Percentiles rank a stretch among this genome's conserved stretches.
Conservation (phyloP, 2,113 vertebrate genomes). For the Cheilinus undulatus region DNA sequence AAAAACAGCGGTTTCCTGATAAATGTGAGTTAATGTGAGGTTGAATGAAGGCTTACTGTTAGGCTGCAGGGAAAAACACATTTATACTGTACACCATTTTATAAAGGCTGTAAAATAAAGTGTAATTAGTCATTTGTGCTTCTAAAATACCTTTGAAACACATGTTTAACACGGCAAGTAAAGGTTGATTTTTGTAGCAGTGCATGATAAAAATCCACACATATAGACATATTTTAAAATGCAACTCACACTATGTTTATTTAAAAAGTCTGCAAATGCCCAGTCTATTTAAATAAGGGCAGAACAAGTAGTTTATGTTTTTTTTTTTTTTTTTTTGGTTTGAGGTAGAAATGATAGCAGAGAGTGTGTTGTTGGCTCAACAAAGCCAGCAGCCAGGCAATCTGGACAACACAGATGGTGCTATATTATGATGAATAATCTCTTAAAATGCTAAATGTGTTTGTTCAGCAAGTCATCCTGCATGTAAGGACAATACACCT, state of each 20-base stretch:
- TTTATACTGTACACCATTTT: background rate
- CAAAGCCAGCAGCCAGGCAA: slow-evolving; percentile 1
- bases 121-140: background rate
- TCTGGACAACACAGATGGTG: slow-evolving; percentile 52
- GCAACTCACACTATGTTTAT: background rate
- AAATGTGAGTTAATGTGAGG: background rate
- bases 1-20: background rate
- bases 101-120: background rate
- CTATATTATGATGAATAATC: slow-evolving; percentile 45
- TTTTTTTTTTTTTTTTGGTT: background rate
- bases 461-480: slow-evolving; percentile 18
- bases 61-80: background rate
- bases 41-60: background rate
- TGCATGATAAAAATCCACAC: background rate
- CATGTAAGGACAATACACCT: slow-evolving; percentile 19
- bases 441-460: slow-evolving; percentile 33
- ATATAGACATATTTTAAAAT: background rate
- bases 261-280: background rate
- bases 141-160: background rate
- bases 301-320: background rate
- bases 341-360: background rate
- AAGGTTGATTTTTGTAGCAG: background rate
- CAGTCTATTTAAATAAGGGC: background rate
- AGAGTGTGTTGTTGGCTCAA: slow-evolving; percentile 6
- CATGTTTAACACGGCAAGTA: background rate